Base-by-base conservation (phyloP, 2,113 vertebrate species). In the Sebastes fasciatus region DNA sequence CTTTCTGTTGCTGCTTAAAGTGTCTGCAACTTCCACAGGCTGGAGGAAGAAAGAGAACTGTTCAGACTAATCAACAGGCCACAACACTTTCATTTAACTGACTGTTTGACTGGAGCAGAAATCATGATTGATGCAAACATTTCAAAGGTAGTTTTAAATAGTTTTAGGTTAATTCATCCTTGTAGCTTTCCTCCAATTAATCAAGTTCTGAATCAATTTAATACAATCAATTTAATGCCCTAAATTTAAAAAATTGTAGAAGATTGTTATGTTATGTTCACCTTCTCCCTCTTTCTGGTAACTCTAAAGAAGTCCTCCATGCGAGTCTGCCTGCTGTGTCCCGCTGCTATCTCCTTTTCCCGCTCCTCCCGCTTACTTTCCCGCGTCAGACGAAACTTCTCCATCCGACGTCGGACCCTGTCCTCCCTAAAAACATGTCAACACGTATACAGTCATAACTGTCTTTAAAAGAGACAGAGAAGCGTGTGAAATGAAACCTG, bases 221-320 rank as follows among this genome's bases (percentile, higher is more conserved):
- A 63, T 34, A 34, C 34, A 34, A 34, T 34, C 34, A 34, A 34
- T 34, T 34, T 34, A 62, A 62, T 3, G 4, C 12, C 34, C 1
- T 17, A 12, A 57, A 1, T 43, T 43, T 17, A 57, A 11, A 65
- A 6, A 7, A 26, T 58, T 70, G 23, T 34, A 9, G 7, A 46
- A n/a, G 17, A 82, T 46, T 34, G 2, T 66, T 21, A 26, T 79
- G 11, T 72, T 49, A 34, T 66, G 5, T 77, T 89, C 23, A 95
- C 93, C 75, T 77, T 46, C 43, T 2, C 21, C 83, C 95, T 93
- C 82, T 89, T 96, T 55, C 96, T 93, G 9, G 95, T 95, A 3
- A 94, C 84, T 71, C 84, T 86, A 49, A 95, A 96, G 85, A 91
- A 96, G 21, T 96, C 86, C 11, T 92, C 68, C 34, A 96, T 87